Evolutionary conservation across 30 jellyfish, hydroid and myxozoan genomes (phyloP).

Genomic region (Aurelia aurita): DNA sequence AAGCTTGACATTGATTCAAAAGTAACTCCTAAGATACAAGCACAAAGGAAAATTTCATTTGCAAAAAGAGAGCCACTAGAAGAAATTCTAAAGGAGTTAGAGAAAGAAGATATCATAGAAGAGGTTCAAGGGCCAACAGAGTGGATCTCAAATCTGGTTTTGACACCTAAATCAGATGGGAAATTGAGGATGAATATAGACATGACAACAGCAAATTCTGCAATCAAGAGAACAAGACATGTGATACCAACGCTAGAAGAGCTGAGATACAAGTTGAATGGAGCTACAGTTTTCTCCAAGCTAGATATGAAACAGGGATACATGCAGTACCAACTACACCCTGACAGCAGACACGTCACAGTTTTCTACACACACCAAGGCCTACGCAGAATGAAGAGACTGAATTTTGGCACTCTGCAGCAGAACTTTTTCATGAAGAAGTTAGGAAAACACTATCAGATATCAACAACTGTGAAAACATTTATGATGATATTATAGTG

Average conservation of each 20-base stretch:
- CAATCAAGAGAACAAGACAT: conserved; percentile 55
- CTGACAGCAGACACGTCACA: conserved; percentile 51
- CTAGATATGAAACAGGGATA: conserved; percentile 54
- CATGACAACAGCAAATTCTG: conserved; percentile 72
- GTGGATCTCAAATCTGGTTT: conserved; percentile 49
- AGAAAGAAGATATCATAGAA: conserved; percentile 10
- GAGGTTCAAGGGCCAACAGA: conserved; percentile 66
- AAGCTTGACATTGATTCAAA: too few relatives aligned
- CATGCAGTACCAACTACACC: conserved; percentile 52
- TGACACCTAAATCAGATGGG: conserved; percentile 59
- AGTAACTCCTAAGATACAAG: too few relatives aligned
- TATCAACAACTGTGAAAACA: conserved; percentile 3
- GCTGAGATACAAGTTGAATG: conserved; percentile 41
- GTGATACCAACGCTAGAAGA: conserved; percentile 62
- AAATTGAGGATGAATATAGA: conserved; percentile 53
- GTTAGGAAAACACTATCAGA: conserved; percentile 8
- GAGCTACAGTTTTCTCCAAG: conserved; percentile 47
- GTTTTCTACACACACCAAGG: conserved; percentile 73
- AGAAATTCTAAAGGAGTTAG: not conserved
- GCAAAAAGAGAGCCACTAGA: not conserved
- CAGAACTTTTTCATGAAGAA: conserved; percentile 68
- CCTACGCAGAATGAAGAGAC: conserved; percentile 53
- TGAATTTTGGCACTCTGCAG: conserved; percentile 70
- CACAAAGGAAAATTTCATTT: not conserved
- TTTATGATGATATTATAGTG: conserved; percentile 1